A percentile compares a stretch with the other conserved stretches of the same genome.
These are phyloP conservation scores for Dasyprocta punctata DNA, from an alignment of 2,113 vertebrate genomes.

Conservation along the genomic window DNA sequence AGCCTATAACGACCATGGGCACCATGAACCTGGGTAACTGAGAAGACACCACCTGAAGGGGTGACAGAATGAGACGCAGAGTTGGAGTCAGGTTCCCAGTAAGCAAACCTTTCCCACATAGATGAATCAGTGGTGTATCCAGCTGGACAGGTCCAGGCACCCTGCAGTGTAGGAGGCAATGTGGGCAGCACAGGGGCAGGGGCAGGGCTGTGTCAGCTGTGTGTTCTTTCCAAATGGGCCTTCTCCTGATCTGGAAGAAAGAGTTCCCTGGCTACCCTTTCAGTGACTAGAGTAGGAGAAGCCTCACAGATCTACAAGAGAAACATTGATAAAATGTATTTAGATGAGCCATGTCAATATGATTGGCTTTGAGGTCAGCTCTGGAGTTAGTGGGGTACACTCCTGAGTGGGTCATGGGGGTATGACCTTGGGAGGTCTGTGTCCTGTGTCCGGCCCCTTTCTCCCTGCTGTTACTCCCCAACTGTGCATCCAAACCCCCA, in stretches of 20 bases:
- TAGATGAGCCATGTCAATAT: not conserved
- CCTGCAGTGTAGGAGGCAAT: not conserved
- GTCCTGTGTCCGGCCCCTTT: no score
- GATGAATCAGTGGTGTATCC: not conserved
- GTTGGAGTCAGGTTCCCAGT: not conserved
- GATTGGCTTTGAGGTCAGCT: not conserved
- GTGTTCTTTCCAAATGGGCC: not conserved
- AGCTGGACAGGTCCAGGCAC: not conserved
- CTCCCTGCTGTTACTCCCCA: no score
- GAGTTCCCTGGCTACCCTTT: not conserved
- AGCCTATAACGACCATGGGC: not conserved
- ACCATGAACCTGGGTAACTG: not conserved
- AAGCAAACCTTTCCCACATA: not conserved
- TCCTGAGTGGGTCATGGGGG: no score
- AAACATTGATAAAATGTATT: not conserved
- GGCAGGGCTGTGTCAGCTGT: no score
- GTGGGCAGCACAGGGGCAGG: not conserved
- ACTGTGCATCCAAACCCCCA: no score
- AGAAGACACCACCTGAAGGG: not conserved
- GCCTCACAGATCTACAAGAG: not conserved
- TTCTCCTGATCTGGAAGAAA: not conserved
- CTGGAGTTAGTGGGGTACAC: no score
- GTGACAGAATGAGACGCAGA: not conserved
- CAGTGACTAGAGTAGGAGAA: not conserved
- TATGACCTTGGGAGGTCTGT: no score